Base-by-base conservation (phyloP, 2,797 vertebrate genomes). In the Cheirogaleus major region DNA sequence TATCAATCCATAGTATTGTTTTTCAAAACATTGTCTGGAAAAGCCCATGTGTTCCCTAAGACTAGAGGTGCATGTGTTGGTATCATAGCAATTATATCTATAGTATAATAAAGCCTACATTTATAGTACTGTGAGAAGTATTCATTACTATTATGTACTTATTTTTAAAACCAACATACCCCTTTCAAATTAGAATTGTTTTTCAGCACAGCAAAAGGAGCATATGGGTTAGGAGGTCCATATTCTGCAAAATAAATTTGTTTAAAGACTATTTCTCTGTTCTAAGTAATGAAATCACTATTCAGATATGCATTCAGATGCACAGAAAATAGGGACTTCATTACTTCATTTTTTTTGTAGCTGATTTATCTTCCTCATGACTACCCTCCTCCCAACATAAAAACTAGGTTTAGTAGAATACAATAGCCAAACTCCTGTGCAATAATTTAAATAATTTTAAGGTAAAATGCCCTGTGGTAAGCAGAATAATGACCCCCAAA, bases 371-470 rank as follows among this genome's bases (percentile, higher is more conserved):
- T 65, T 70, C 38, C 27, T 79, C 32, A 72, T 76, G 65, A 27
- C 25, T 15, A 75, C 22, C 41, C 18, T 84, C 41, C 22, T 59
- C 10, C 48, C 35, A 88, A 63, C 22, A 89, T 57, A 83, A 80
- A 92, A 83, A 59, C 7, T 32, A 38, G 2, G 5, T 25, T 83
- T 70, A 70, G 17, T 61, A 59, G 27, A 91, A 69, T 55, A 52
- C 5, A 57, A 70, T 69, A 91, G n/a, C 61, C 50, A 63, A 35
- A 79, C 38, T 59, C 7, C 25, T 83, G 17, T 83, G 20, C 52
- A 63, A 83, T 79, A 78, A 82, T 78, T 89, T 96, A 86, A 80
- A 50, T 3, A 55, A 30, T 78, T 85, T 91, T 84, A 82, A 97
- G 41, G 61, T 69, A 81, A 93, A 93, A 89, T 48, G 72, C 2